Conservation (phyloP, 2,113 vertebrate species). For the Ciconia boyciana region DNA sequence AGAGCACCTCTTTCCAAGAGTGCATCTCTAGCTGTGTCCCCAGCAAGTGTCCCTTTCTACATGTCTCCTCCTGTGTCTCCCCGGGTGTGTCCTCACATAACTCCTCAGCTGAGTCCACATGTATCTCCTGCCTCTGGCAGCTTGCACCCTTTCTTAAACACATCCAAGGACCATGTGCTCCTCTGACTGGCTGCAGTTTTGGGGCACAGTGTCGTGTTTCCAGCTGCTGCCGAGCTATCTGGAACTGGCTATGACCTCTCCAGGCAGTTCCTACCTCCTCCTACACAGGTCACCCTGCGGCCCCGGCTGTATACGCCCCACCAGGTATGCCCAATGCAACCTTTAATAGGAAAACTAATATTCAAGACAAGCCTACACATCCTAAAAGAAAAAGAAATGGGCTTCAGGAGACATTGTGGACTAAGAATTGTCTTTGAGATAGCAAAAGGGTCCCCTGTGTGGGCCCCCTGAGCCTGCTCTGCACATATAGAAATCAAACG, state of each 20-base stretch:
- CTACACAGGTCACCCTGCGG: neutral
- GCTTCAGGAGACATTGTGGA: neutral
- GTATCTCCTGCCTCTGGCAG: neutral
- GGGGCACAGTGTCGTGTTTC: neutral
- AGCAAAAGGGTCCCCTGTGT: neutral
- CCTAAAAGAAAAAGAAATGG: neutral
- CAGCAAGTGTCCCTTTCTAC: neutral
- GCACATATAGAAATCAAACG: neutral
- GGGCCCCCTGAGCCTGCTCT: neutral
- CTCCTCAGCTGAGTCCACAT: neutral
- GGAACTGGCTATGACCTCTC: neutral
- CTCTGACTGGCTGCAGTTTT: neutral
- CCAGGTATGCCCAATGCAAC: neutral
- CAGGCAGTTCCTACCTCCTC: neutral
- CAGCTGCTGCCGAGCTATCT: neutral
- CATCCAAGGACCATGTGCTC: fast-evolving
- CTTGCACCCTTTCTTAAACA: neutral
- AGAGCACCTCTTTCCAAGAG: neutral
- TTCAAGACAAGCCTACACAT: neutral
- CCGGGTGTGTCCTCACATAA: neutral
- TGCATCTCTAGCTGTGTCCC: neutral
- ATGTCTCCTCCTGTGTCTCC: neutral
- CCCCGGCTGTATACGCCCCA: too few species aligned
- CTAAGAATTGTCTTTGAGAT: neutral
- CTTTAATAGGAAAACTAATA: neutral